Evolutionary conservation across 2,888 invertebrate species (phyloP).

Genomic region (Hipparchia sbordonii): DNA sequence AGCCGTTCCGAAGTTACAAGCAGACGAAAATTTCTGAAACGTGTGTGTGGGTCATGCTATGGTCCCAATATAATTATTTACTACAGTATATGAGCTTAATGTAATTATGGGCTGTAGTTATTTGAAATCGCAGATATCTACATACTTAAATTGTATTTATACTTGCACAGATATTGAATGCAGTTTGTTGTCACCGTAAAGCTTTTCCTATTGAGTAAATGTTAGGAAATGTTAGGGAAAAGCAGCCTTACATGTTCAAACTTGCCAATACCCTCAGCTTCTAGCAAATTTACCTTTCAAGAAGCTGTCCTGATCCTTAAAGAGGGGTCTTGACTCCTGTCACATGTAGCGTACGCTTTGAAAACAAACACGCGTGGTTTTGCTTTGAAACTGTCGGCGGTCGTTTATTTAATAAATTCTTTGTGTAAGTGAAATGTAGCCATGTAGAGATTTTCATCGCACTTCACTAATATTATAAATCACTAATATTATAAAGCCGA

Average conservation of each 20-base stretch:
- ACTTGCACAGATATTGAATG: neutral
- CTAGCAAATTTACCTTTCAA: conserved; percentile 35
- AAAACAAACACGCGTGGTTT: conserved; percentile 27
- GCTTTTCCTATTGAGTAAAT: neutral
- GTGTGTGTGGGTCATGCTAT: too few species aligned
- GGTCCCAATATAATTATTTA: too few species aligned
- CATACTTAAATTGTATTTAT: too few species aligned
- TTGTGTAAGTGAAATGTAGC: neutral
- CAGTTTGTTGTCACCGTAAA: neutral
- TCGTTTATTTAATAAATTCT: conserved; percentile 14
- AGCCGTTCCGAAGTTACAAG: too few species aligned
- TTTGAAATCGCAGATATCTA: too few species aligned
- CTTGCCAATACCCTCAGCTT: conserved; percentile 32
- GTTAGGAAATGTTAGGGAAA: conserved; percentile 24
- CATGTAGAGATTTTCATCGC: too few species aligned
- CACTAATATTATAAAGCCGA: too few species aligned
- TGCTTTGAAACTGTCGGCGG: conserved; percentile 4
- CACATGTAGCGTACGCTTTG: conserved; percentile 35
- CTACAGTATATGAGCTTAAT: too few species aligned
- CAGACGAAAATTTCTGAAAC: too few species aligned
- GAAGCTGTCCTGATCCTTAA: conserved; percentile 39
- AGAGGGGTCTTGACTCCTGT: conserved; percentile 35
- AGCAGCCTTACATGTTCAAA: conserved; percentile 25
- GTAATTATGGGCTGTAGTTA: too few species aligned
- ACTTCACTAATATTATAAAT: too few species aligned